Evolutionary conservation across 1,140 invertebrate species (phyloP), one percentile per base, ranked within the genome.

Genomic region (Drosophila micromelanica): DNA sequence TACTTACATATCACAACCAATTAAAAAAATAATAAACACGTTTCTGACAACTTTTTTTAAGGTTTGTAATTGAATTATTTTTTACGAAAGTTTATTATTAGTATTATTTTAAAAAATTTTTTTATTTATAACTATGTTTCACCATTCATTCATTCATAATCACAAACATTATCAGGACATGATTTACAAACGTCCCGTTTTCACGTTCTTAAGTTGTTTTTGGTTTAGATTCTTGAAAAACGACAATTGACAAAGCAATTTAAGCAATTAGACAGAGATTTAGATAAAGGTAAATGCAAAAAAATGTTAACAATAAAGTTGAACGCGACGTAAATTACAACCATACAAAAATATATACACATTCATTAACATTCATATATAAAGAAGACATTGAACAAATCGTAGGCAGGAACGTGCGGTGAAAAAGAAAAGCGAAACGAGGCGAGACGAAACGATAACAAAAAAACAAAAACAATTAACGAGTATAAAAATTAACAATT

Each of bases 371-470:
- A 76, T 76, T 72, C 73, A 79, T 85, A 56, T 52, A 46, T 54
- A 62, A 73, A 70, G 84, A 90, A 87, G 68, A 79, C 64, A 91
- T 85, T 87, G 90, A 91, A 91, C 85, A 91, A 91, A 91, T 91
- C 90, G 87, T 91, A 91, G 90, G 90, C 90, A 91, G 90, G 90
- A 91, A 91, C 90, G 90, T 91, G 90, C 90, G 90, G 90, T 92
- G 90, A 90, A 90, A 90, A 78, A 74, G 62, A 70, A 57, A 61
- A 75, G 77, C 30, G 42, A 63, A 46, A 42, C 46, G 23, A 62
- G 42, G 43, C 17, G 27, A 45, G 30, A 54, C 11, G 59, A 71
- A 56, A 20, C 23, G 55, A 42, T 15, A 32, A 57, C 30, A 27
- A 5, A 49, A 23, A 45, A 70, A 85, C 72, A 78, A 86, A 60